Evolutionary conservation across 2,888 invertebrate genomes (phyloP).

Genomic region (Acronicta aceris): DNA sequence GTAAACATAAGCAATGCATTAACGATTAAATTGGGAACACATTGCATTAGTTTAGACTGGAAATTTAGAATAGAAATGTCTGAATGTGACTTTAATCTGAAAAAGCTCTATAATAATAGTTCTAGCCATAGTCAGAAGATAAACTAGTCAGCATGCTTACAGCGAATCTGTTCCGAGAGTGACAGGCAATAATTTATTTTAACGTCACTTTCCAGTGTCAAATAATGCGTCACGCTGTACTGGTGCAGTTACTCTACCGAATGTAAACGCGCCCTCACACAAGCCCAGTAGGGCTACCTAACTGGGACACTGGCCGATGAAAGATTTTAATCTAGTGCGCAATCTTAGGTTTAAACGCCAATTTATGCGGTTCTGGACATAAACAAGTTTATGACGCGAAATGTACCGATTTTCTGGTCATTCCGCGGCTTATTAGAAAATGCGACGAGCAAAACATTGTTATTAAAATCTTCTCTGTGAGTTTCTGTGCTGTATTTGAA

Average conservation of each 20-base stretch:
- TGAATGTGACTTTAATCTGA: no score
- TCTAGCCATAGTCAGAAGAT: no score
- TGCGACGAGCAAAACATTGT: conserved; percentile 8
- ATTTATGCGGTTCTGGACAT: conserved; percentile 51
- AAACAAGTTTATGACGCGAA: conserved; percentile 46
- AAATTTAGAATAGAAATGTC: no score
- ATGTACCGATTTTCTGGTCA: conserved; percentile 34
- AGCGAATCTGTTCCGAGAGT: no score
- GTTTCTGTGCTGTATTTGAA: conserved; percentile 8
- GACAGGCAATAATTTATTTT: background rate
- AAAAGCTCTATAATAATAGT: no score
- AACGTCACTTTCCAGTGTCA: background rate
- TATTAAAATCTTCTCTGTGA: conserved; percentile 7
- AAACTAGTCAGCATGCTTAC: no score
- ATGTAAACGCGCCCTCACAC: conserved; percentile 30
- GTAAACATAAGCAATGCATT: no score
- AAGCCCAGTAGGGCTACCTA: conserved; percentile 36
- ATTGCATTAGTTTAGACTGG: no score
- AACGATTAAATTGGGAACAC: no score
- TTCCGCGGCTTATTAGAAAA: conserved; percentile 17
- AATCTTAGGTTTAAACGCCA: conserved; percentile 51
- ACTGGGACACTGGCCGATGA: conserved; percentile 45
- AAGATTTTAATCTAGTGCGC: conserved; percentile 53
- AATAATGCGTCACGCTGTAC: background rate
- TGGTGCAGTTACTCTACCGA: conserved; percentile 1